Evolutionary conservation across 2,113 vertebrate genomes (phyloP).

Genomic region (Pomatostomus ruficeps): DNA sequence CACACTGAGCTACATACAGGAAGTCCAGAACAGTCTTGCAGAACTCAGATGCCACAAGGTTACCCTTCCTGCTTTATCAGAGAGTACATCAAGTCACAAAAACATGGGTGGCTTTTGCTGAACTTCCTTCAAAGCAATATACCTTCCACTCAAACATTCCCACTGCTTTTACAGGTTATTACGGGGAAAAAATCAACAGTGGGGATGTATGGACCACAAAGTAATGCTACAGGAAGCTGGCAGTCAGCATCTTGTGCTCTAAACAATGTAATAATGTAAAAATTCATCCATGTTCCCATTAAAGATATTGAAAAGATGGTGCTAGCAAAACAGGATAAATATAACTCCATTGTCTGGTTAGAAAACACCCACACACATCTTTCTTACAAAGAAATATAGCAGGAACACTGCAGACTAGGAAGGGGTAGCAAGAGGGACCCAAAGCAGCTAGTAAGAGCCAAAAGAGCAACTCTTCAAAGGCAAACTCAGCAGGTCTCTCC

Average conservation of each 20-base stretch:
- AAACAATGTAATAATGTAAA: background rate
- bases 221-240: background rate
- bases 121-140: background rate
- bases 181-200: background rate
- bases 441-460: background rate
- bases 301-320: background rate
- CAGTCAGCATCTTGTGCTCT: background rate
- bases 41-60: background rate
- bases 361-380: background rate
- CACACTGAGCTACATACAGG: background rate
- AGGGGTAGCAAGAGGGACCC: background rate
- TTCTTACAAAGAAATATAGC: background rate
- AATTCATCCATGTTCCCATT: background rate
- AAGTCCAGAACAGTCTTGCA: background rate
- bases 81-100: background rate
- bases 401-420: background rate
- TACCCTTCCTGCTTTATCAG: conserved; percentile 1
- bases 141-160: background rate
- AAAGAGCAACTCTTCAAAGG: background rate
- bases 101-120: background rate
- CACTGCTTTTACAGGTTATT: background rate
- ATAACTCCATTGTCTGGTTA: background rate
- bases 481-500: background rate
- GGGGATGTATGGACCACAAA: background rate
- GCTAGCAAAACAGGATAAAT: background rate